Base-by-base conservation (phyloP, 2,888 invertebrate species). In the Yponomeuta evonymella region DNA sequence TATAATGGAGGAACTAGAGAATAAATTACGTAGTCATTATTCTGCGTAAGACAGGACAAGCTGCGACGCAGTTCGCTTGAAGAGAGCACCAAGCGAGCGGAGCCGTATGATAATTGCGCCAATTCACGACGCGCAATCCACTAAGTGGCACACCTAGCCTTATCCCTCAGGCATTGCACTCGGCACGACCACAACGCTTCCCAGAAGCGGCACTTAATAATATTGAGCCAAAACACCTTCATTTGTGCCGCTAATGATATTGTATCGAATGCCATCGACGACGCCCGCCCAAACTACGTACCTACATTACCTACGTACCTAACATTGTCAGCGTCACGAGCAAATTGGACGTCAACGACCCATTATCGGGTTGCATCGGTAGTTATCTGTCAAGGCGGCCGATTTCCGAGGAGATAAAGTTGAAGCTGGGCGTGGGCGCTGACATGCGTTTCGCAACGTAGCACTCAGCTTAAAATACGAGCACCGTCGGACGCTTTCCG, bases 111-210 rank as follows among this genome's bases (percentile, higher is more conserved):
- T 86, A 86, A 86, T 85, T 86, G 81, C 81, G 79, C 78, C 84
- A 81, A 84, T 86, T 83, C 83, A 79, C 83, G 79, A 75, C 74
- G 79, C 78, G 82, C 88, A 89, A 88, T 90, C 82, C 81, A 72
- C 85, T 89, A 85, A 90, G 85, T 89, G 89, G 87, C 83, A 84
- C 84, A 84, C 85, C 86, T 84, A 85, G 86, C 88, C 71, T 90
- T 85, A 90, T 90, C 90, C 90, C 83, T 80, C 74, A 77, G 78
- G 79, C 81, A 82, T 81, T 79, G 75, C 79, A 75, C 77, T 75
- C 78, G 85, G 87, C 90, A 90, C 90, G 90, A 78, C 83, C 81
- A 23, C 71, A 23, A 23, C 29, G 83, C 81, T 82, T 84, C 51
- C 51, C 51, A 58, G 79, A 77, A 74, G 78, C 78, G 80, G 86